Evolutionary conservation across 2,888 invertebrate species (phyloP).

Genomic region (Linnaemya vulpina): DNA sequence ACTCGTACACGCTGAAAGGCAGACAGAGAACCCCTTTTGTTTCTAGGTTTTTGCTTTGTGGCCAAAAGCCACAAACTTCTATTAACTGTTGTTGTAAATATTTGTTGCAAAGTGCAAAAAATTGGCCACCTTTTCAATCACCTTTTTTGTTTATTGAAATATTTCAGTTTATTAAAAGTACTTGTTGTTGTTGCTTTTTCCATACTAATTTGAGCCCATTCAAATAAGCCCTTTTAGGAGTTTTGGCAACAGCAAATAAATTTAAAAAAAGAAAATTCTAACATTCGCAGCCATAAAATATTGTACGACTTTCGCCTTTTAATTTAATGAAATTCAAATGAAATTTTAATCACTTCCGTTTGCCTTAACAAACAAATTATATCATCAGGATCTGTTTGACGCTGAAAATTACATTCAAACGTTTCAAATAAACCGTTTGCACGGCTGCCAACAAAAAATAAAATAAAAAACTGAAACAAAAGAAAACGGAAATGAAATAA

Average conservation of each 20-base stretch:
- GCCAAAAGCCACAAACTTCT: constrained; percentile 38
- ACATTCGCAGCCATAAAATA: background rate
- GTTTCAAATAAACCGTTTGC: constrained; percentile 23
- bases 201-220: constrained; percentile 14
- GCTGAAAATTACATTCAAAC: constrained; percentile 13
- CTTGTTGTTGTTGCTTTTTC: background rate
- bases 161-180: background rate
- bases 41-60: constrained; percentile 36
- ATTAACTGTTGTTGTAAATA: constrained; percentile 21
- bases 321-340: constrained; percentile 52
- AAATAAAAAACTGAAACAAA: background rate
- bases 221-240: constrained; percentile 5
- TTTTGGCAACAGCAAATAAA: background rate
- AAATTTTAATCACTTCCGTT: constrained; percentile 61
- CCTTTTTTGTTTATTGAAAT: constrained; percentile 40
- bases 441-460: background rate
- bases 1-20: background rate
- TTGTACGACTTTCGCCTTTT: constrained; percentile 22
- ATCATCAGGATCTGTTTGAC: constrained; percentile 27
- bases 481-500: constrained; percentile 14
- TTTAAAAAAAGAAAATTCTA: background rate
- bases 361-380: constrained; percentile 45
- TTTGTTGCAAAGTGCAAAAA: constrained; percentile 42
- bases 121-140: constrained; percentile 25
- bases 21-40: background rate